Evolutionary conservation across 1,140 invertebrate species (phyloP).

Genomic region (Neotoxoptera formosana): DNA sequence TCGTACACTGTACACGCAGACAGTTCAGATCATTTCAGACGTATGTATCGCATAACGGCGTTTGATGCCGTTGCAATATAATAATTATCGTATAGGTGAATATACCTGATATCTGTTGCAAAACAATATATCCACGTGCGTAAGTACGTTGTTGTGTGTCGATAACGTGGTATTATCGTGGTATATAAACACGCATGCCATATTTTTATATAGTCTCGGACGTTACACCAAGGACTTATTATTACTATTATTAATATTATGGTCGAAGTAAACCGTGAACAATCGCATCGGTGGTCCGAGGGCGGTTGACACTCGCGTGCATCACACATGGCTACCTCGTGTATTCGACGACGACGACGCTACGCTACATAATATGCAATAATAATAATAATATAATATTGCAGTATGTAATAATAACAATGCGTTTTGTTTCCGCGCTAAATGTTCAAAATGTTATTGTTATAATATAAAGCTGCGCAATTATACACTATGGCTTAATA

Average conservation of each 20-base stretch:
- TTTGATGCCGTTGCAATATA: neutral
- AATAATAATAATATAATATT: too few relatives aligned
- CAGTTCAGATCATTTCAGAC: neutral
- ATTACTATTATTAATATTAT: conserved; percentile 37
- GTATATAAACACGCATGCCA: neutral
- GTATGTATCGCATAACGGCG: neutral
- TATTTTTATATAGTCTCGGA: too few relatives aligned
- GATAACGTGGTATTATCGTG: neutral
- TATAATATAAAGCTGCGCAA: neutral
- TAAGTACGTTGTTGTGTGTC: neutral
- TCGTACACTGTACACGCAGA: neutral
- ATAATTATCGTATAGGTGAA: neutral
- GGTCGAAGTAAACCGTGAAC: neutral
- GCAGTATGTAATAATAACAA: neutral
- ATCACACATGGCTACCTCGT: neutral
- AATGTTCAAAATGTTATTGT: neutral
- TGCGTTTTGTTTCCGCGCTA: neutral
- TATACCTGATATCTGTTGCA: neutral
- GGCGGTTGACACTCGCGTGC: neutral
- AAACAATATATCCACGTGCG: neutral
- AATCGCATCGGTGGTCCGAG: neutral
- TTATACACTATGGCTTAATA: too few relatives aligned
- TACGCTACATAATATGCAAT: too few relatives aligned
- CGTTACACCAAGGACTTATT: conserved; percentile 20
- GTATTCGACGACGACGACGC: neutral